Evolutionary conservation across 2,888 invertebrate species (phyloP).

Genomic region (Thalpophila matura): DNA sequence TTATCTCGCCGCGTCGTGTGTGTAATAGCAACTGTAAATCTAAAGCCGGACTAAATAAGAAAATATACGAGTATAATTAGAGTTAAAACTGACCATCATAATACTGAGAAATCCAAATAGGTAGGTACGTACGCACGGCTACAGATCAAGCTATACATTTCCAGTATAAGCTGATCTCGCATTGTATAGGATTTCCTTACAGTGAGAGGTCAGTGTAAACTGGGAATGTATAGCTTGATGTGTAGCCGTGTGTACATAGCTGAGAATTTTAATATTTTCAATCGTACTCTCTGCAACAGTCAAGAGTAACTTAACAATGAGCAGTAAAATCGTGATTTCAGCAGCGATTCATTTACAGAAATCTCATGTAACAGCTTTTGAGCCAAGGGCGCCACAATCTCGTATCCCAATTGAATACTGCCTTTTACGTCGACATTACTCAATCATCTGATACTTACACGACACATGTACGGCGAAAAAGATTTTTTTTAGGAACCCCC

Average conservation of each 20-base stretch:
- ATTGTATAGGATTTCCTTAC: too few species aligned
- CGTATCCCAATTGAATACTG: conserved; percentile 43
- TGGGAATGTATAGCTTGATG: too few species aligned
- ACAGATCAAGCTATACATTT: too few species aligned
- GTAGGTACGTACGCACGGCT: too few species aligned
- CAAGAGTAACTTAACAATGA: background rate
- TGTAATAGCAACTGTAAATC: conserved; percentile 7
- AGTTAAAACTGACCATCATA: too few species aligned
- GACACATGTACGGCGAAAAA: conserved; percentile 16
- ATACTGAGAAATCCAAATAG: background rate
- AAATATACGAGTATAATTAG: too few species aligned
- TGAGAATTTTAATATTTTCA: background rate
- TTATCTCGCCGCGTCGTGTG: background rate
- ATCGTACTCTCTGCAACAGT: too few species aligned
- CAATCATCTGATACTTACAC: conserved; percentile 51
- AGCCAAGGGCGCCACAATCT: conserved; percentile 25
- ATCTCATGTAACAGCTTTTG: conserved; percentile 7
- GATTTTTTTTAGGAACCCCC: conserved; percentile 19
- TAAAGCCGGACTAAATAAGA: conserved; percentile 6
- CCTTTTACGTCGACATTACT: conserved; percentile 42
- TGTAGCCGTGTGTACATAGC: too few species aligned
- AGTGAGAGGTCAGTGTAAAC: too few species aligned
- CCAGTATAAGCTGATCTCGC: too few species aligned
- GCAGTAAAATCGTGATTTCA: background rate
- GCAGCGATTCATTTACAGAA: conserved; percentile 19